Base-by-base conservation (phyloP, 2,797 vertebrate genomes). In the Cyprinella venusta region DNA sequence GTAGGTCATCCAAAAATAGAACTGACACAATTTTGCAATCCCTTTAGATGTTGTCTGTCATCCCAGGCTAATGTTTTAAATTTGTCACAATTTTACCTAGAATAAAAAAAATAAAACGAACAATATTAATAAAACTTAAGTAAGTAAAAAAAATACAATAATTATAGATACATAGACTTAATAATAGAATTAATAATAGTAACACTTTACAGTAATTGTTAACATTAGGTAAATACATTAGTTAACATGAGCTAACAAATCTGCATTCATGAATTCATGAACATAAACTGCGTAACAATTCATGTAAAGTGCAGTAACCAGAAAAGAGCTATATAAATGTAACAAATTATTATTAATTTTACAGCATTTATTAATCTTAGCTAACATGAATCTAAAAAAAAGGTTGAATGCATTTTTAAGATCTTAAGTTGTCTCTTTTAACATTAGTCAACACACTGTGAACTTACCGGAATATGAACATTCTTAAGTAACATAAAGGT, bases 1-100 rank as follows among this genome's bases (percentile, higher is more conserved):
- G 24, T 69, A 83, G 81, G 74, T 83, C 65, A 77, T 48, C 48
- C 52, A 78, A 61, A 83, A 78, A 83, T 61, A 77, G 81, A 77
- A 24, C 52, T 50, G 81, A 71, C 81, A 83, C 81, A 63, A 36
- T 70, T 70, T 70, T 50, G 6, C 15, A 69, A 24, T 83, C 64
- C 50, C 74, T 36, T 83, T 61, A 63, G 59, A 54, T 64, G 8
- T 4, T 68, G 26, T 79, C 48, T 36, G 16, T 78, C 52, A 78
- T 54, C n/a, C 12, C 10, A 59, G 63, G 36, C 18, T 63, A 18
- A 40, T 30, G 8, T 70, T 80, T 80, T 5, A 21, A 26, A 71
- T 42, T 81, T 38, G 13, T 50, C 40, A 36, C 4, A 12, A 24
- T 65, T 82, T 65, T n/a, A 65, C 6, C 10, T n/a, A 54, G 0